These are phyloP conservation scores for Dasypolia templi DNA, from an alignment of 2,888 invertebrate species.

Conservation along the genomic window DNA sequence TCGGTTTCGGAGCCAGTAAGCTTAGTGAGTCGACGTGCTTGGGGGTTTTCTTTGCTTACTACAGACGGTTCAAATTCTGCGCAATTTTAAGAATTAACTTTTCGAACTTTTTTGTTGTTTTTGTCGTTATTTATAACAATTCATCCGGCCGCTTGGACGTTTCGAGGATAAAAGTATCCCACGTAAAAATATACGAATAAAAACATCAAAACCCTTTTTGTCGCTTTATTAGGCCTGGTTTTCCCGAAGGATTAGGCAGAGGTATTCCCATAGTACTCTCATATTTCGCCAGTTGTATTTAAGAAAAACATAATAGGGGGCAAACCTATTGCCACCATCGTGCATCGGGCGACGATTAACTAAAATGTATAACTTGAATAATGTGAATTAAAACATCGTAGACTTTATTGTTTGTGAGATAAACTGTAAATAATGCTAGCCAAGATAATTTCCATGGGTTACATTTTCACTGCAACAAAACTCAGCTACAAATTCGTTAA, in stretches of 20 bases:
- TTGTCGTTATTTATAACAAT: neutral
- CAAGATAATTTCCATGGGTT: slow-evolving; percentile 27
- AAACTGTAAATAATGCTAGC: slow-evolving; percentile 23
- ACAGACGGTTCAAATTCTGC: too few relatives aligned
- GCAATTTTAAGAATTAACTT: neutral
- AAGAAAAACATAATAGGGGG: too few relatives aligned
- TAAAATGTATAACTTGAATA: neutral
- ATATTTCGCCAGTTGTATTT: too few relatives aligned
- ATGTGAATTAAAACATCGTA: neutral
- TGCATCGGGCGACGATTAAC: neutral
- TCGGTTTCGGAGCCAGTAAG: neutral
- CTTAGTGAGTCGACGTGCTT: neutral
- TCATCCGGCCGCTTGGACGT: neutral
- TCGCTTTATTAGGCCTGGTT: too few relatives aligned
- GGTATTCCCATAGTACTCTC: too few relatives aligned
- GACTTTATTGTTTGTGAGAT: neutral
- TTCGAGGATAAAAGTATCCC: neutral
- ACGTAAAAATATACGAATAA: neutral
- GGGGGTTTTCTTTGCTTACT: neutral
- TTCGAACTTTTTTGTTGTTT: neutral
- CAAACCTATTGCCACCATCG: too few relatives aligned
- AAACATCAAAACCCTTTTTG: neutral
- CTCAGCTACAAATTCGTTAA: slow-evolving; percentile 56
- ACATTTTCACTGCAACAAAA: slow-evolving; percentile 30
- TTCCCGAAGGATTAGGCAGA: too few relatives aligned